Conservation (phyloP, 2,888 invertebrate genomes). For the Tetropium fuscum region DNA sequence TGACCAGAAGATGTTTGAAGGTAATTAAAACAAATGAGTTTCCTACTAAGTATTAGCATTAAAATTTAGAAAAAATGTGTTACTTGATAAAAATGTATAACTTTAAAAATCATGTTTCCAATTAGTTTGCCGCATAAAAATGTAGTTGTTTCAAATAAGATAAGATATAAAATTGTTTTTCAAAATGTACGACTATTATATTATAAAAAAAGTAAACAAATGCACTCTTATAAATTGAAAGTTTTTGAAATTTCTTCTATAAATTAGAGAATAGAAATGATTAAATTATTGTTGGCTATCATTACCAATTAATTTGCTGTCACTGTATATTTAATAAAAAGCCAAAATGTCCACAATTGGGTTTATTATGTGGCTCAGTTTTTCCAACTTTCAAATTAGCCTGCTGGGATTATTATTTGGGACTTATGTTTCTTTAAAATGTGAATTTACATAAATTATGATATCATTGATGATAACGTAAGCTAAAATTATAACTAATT, state of each 20-base stretch:
- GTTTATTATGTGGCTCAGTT: too few relatives aligned
- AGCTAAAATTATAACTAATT: too few relatives aligned
- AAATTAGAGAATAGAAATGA: too few relatives aligned
- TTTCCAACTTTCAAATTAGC: too few relatives aligned
- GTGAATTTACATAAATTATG: too few relatives aligned
- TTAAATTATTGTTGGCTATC: slow-evolving; percentile 1
- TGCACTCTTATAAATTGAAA: too few relatives aligned
- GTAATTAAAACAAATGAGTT: neutral
- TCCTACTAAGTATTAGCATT: slow-evolving; percentile 8
- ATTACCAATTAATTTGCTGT: slow-evolving; percentile 1
- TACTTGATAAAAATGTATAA: neutral
- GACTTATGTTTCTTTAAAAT: too few relatives aligned
- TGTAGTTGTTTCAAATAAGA: neutral
- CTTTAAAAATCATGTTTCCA: slow-evolving; percentile 2
- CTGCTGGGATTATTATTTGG: too few relatives aligned
- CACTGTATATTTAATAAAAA: slow-evolving; percentile 4
- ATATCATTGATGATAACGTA: too few relatives aligned
- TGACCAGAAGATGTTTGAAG: slow-evolving; percentile 2
- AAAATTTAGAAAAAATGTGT: slow-evolving; percentile 2
- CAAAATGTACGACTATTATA: neutral
- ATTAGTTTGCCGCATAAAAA: neutral
- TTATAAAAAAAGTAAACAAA: neutral
- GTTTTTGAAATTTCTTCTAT: slow-evolving; percentile 1
- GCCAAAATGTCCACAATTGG: too few relatives aligned
- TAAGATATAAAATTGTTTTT: slow-evolving; percentile 6